phyloP scores from a whole-genome alignment of 2,888 invertebrate genomes.

The Vannuccia rotundouncinata region DNA sequence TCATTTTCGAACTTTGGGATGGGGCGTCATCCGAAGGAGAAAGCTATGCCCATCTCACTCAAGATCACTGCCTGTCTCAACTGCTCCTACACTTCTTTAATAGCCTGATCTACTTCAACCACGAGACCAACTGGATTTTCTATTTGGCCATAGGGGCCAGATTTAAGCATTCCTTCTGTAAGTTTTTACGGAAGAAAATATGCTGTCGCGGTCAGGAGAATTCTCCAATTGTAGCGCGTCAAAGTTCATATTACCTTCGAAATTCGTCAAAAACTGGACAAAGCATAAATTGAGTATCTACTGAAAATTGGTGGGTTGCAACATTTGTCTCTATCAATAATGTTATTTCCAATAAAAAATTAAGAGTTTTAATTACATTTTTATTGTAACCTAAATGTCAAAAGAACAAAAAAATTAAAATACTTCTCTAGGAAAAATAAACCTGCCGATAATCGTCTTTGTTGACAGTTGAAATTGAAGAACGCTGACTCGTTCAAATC shows the following conservation, averaged over 20 bases:
- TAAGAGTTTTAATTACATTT: no score
- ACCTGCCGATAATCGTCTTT: no score
- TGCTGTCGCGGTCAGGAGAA: not conserved
- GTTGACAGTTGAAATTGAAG: no score
- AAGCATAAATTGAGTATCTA: no score
- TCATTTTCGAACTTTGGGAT: conserved; percentile 37
- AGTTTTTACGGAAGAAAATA: not conserved
- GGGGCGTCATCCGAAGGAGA: conserved; percentile 32
- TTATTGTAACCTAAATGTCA: no score
- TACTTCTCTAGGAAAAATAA: no score
- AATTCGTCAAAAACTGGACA: not conserved
- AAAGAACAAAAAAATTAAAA: no score
- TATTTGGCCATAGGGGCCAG: conserved; percentile 27
- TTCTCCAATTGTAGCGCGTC: not conserved
- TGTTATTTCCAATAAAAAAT: no score
- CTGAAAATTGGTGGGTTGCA: no score
- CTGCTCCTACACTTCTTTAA: conserved; percentile 31
- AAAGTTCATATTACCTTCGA: not conserved
- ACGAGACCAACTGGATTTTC: conserved; percentile 37
- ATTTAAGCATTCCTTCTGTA: conserved; percentile 22
- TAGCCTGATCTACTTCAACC: conserved; percentile 34
- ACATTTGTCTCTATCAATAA: no score
- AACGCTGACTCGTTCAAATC: no score
- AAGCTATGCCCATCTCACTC: conserved; percentile 24
- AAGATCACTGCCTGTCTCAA: conserved; percentile 20